These are phyloP conservation scores for Zoroaster sp. DNA, from an alignment of 53 echinoderm and acorn worm genomes.

Conservation along the genomic window DNA sequence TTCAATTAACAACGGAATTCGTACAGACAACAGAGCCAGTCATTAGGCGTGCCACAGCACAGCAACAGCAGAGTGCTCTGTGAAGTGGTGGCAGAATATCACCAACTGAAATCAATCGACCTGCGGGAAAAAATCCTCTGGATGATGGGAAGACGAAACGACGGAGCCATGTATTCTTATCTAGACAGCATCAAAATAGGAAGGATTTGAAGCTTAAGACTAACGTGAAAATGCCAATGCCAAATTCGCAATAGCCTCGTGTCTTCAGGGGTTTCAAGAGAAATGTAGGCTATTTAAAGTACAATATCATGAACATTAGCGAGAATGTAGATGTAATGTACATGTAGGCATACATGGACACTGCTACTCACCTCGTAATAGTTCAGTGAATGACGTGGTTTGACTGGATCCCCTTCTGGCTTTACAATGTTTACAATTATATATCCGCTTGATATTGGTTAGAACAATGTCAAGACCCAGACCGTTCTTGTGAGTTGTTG, in stretches of 20 bases:
- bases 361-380: background rate
- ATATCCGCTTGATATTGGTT: background rate
- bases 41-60: background rate
- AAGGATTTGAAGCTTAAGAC: background rate
- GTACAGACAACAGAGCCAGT: background rate
- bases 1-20: background rate
- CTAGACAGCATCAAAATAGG: slow-evolving; percentile 11
- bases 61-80: background rate
- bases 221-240: slow-evolving; percentile 16
- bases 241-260: background rate
- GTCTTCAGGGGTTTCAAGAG: background rate
- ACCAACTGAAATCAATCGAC: background rate
- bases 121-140: background rate
- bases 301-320: no score
- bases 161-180: background rate
- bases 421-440: background rate
- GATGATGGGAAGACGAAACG: background rate
- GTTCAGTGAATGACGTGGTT: background rate
- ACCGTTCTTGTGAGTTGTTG: background rate
- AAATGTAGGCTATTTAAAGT: background rate
- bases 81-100: background rate
- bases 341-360: no score
- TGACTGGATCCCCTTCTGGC: background rate
- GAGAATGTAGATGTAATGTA: no score
- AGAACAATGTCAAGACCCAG: background rate